Base-by-base conservation (phyloP, 37 sponge, comb jelly and placozoan genomes). In the Tethya wilhelma region DNA sequence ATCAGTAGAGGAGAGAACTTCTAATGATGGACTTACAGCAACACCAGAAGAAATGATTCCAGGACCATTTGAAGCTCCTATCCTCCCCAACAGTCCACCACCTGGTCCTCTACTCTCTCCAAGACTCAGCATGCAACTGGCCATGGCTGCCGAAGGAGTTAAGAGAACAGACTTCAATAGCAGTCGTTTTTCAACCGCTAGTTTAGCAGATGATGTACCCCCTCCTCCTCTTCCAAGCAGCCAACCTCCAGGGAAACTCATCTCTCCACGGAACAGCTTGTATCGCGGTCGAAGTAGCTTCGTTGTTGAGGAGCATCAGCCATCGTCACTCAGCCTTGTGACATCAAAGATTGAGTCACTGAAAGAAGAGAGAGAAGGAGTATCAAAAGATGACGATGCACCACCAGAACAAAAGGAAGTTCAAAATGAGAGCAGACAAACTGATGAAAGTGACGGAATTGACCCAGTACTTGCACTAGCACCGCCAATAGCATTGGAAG, bases 41-140 rank as follows among this genome's bases (percentile, higher is more conserved):
- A n/a, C n/a, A n/a, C n/a, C n/a, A n/a, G n/a, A n/a, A n/a, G n/a
- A n/a, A n/a, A n/a, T n/a, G n/a, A n/a, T n/a, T n/a, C n/a, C n/a
- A n/a, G n/a, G n/a, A 22, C 8, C 23, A 57, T 2, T 32, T 43
- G 44, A 39, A 22, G 7, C 65, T 44, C 78, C 78, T 9, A 26
- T 41, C 11, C 65, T 64, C 4, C 78, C 78, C 23, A 40, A 28
- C 25, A 77, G 78, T 43, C 78, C 78, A 20, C 78, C 78, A 17
- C 65, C 78, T 42, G 78, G 78, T 64, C 65, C 78, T 2, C 65
- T 64, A 33, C 65, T 77, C 32, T 64, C 78, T 46, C 65, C 78
- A 33, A 4, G 59, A 77, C 22, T 36, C 55, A 63, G 38, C 78
- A 30, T 58, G 40, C 39, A n/a, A n/a, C n/a, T n/a, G n/a, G n/a